These are phyloP conservation scores for Marcusenius ussheri DNA, from an alignment of 2,113 vertebrate species.

Conservation along the genomic window DNA sequence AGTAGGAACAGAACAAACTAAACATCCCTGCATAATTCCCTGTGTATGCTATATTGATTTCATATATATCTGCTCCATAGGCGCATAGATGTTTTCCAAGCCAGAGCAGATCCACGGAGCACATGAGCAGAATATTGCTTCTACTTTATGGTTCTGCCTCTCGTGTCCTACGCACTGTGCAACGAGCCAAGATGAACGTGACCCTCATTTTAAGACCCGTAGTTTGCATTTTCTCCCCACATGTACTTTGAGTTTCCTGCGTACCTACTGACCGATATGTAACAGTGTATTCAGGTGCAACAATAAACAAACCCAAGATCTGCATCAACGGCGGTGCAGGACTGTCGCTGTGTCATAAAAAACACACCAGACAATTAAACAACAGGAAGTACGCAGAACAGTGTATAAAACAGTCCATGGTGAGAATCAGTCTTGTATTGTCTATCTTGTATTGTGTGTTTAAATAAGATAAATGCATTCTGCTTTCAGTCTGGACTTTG, in stretches of 20 bases:
- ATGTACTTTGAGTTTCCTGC: neutral
- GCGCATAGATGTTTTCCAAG: neutral
- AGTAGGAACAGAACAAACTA: neutral
- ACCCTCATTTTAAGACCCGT: neutral
- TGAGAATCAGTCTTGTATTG: neutral
- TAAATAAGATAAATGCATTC: neutral
- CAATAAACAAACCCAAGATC: neutral
- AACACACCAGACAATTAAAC: neutral
- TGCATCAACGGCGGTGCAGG: neutral
- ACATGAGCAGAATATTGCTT: neutral
- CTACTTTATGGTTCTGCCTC: neutral
- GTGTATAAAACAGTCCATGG: neutral
- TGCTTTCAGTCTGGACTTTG: neutral
- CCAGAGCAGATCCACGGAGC: neutral
- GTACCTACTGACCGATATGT: neutral
- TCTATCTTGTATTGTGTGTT: neutral
- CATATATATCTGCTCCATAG: neutral
- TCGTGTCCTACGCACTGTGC: neutral
- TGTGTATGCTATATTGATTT: neutral
- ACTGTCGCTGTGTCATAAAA: neutral
- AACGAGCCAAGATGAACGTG: neutral
- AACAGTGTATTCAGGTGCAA: neutral
- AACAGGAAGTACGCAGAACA: neutral
- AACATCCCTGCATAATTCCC: neutral
- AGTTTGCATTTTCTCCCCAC: neutral